phyloP scores from a whole-genome alignment of 1,140 invertebrate species.

The Diorhabda carinulata region DNA sequence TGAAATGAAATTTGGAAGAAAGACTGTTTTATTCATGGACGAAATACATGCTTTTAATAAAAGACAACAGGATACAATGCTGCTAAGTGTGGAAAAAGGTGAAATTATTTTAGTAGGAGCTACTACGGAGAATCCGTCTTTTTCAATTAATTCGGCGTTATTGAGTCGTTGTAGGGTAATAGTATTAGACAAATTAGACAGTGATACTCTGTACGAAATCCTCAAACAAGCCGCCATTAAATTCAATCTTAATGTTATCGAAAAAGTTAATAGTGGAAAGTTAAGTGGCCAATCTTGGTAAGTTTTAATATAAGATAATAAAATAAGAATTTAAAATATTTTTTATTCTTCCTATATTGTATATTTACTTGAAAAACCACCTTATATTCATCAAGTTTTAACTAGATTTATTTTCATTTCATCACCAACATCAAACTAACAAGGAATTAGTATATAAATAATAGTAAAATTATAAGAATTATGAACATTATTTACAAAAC shows the following conservation, averaged over 20 bases:
- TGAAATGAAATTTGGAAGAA: constrained; percentile 65
- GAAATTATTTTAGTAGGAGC: constrained; percentile 78
- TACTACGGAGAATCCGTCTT: constrained; percentile 86
- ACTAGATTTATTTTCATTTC: too few species aligned
- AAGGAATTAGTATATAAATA: too few species aligned
- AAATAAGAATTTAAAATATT: too few species aligned
- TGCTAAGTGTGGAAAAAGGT: constrained; percentile 77
- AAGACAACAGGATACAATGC: constrained; percentile 66
- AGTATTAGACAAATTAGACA: constrained; percentile 67
- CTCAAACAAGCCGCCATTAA: constrained; percentile 56
- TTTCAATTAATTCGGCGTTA: constrained; percentile 75
- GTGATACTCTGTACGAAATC: constrained; percentile 59
- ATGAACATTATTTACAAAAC: too few species aligned
- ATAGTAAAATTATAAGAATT: too few species aligned
- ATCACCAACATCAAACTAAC: too few species aligned
- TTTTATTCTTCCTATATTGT: too few species aligned
- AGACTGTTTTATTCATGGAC: constrained; percentile 81
- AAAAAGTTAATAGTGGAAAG: neutral
- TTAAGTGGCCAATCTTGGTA: too few species aligned
- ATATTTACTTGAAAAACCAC: too few species aligned
- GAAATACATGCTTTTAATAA: constrained; percentile 89
- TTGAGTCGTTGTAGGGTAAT: constrained; percentile 74
- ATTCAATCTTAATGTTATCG: constrained; percentile 45
- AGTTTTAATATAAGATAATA: too few species aligned
- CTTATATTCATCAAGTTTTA: too few species aligned